Evolutionary conservation across 2,888 invertebrate genomes (phyloP).

Genomic region (Ditylenchus weischeri): DNA sequence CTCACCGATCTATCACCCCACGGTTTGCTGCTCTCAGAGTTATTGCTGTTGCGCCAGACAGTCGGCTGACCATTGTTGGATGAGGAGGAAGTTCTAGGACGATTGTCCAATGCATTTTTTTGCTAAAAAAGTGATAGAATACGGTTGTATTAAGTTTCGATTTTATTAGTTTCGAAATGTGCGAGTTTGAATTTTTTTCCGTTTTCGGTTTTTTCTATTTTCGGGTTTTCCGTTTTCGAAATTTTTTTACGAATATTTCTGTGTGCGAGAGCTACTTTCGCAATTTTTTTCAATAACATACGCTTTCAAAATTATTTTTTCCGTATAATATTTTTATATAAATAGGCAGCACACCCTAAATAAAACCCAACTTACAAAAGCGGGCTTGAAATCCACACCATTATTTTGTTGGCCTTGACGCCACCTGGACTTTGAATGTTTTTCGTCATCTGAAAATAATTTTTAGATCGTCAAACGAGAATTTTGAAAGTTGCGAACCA

Average conservation of each 20-base stretch:
- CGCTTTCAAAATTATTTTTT: too few relatives aligned
- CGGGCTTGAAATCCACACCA: slow-evolving; percentile 44
- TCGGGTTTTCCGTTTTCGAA: too few relatives aligned
- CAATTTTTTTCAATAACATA: too few relatives aligned
- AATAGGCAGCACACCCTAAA: neutral
- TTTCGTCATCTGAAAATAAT: slow-evolving; percentile 10
- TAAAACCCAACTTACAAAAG: slow-evolving; percentile 38
- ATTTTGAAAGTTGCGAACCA: neutral
- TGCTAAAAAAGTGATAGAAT: neutral
- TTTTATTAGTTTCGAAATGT: too few relatives aligned
- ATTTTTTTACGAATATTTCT: too few relatives aligned
- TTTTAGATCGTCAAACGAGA: neutral
- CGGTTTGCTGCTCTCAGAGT: neutral
- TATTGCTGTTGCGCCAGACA: slow-evolving; percentile 15
- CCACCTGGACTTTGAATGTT: slow-evolving; percentile 1
- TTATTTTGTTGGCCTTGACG: slow-evolving; percentile 20
- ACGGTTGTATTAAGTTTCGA: neutral
- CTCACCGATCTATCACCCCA: slow-evolving; percentile 6
- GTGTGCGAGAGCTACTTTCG: too few relatives aligned
- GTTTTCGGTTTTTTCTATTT: too few relatives aligned
- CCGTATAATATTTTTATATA: too few relatives aligned
- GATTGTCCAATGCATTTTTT: slow-evolving; percentile 20
- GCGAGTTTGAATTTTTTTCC: too few relatives aligned
- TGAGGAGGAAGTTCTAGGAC: slow-evolving; percentile 10
- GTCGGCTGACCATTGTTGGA: slow-evolving; percentile 10